Percentiles rank a stretch among this genome's conserved stretches.
Conservation (phyloP, 2,113 vertebrate genomes). For the Dromiciops gliroides region DNA sequence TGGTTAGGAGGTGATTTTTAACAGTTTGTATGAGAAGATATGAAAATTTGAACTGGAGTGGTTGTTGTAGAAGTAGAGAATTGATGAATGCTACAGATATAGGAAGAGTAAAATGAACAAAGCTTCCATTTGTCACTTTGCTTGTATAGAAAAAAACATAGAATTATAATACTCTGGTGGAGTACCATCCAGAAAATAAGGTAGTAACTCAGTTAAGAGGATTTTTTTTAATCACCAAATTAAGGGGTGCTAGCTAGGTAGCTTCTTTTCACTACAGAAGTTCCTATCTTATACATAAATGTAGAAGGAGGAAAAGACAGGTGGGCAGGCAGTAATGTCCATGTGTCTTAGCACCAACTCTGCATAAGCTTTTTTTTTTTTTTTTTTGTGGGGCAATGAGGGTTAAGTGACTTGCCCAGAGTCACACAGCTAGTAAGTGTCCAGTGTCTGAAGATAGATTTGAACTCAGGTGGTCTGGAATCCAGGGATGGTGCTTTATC, state of each 20-base stretch:
- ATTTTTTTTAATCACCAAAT: neutral
- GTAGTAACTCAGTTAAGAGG: neutral
- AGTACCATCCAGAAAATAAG: neutral
- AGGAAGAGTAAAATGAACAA: neutral
- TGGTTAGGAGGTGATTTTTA: neutral
- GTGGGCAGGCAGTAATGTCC: neutral
- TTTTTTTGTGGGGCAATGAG: too few species aligned
- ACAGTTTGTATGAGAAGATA: neutral
- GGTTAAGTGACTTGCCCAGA: too few species aligned
- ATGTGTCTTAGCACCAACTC: neutral
- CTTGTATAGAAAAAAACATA: neutral
- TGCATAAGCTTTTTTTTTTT: too few species aligned
- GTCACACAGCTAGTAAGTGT: too few species aligned
- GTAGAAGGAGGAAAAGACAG: neutral
- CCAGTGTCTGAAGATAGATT: too few species aligned
- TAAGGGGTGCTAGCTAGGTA: neutral
- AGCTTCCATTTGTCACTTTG: neutral
- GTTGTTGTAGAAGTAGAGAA: neutral
- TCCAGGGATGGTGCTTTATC: too few species aligned
- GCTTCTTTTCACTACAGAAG: neutral
- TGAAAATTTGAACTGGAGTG: neutral
- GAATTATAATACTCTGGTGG: neutral
- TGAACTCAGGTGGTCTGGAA: too few species aligned
- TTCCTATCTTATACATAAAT: neutral
- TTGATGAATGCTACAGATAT: neutral